phyloP scores from a whole-genome alignment of 2,113 vertebrate species.

The Dendropsophus ebraccatus region DNA sequence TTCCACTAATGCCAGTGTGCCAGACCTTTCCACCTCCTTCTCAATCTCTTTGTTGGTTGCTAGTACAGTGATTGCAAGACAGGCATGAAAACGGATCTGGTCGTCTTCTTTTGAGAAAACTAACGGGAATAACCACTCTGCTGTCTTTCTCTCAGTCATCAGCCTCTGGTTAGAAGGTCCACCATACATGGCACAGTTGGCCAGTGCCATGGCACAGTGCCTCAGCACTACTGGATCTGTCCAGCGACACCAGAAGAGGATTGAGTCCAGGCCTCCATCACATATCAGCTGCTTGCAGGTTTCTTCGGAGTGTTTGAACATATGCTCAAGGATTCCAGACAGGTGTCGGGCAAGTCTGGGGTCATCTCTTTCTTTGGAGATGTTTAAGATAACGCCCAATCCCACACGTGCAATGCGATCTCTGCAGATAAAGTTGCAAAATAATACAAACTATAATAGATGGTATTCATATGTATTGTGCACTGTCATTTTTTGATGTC shows the following conservation, averaged over 20 bases:
- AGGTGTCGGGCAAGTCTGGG: conserved; percentile 84
- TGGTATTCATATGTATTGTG: not conserved
- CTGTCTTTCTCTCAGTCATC: conserved; percentile 92
- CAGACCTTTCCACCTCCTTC: conserved; percentile 93
- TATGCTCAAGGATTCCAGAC: conserved; percentile 95
- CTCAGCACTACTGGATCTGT: conserved; percentile 85
- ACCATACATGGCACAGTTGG: conserved; percentile 95
- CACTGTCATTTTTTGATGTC: not conserved
- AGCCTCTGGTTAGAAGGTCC: conserved; percentile 89
- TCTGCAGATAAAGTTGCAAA: conserved; percentile 66
- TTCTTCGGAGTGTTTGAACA: conserved; percentile 98
- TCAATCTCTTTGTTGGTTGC: conserved; percentile 93
- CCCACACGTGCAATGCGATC: conserved; percentile 91
- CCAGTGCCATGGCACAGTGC: conserved; percentile 91
- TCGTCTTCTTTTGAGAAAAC: conserved; percentile 94
- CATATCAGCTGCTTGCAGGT: conserved; percentile 88
- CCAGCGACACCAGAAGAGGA: conserved; percentile 95
- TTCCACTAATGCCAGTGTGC: conserved; percentile 94
- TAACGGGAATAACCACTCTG: conserved; percentile 96
- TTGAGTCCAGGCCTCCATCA: conserved; percentile 86
- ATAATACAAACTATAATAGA: not conserved
- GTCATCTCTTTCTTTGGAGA: conserved; percentile 85
- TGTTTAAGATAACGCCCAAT: conserved; percentile 89
- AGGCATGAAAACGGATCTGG: conserved; percentile 89
- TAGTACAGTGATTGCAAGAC: conserved; percentile 89